Percentiles rank a stretch among this genome's conserved stretches.
These are phyloP conservation scores for Phortica magna DNA, from an alignment of 2,888 invertebrate species.

Conservation along the genomic window DNA sequence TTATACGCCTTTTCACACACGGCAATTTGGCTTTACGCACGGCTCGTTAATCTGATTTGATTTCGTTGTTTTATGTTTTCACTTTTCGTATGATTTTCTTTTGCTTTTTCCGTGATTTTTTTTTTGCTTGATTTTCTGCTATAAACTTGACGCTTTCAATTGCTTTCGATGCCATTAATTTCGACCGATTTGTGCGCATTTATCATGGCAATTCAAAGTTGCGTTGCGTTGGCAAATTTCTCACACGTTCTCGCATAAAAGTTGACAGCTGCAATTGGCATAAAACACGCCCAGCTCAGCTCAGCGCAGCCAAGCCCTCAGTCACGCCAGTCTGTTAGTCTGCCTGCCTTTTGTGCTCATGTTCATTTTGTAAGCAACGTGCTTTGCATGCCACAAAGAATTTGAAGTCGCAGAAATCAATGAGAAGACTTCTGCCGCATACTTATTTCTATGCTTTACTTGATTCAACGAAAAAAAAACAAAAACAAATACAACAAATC, in stretches of 20 bases:
- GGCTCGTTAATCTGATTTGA: conserved; percentile 18
- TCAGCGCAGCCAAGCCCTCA: no score
- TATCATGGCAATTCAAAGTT: neutral
- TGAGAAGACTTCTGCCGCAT: no score
- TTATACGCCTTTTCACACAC: neutral
- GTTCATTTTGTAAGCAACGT: conserved; percentile 21
- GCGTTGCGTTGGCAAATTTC: conserved; percentile 27
- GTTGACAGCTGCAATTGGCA: conserved; percentile 19
- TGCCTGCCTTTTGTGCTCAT: neutral
- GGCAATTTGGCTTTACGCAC: neutral
- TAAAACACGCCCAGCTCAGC: neutral
- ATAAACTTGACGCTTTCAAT: neutral
- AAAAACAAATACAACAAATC: no score
- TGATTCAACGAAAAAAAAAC: no score
- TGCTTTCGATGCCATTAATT: conserved; percentile 29
- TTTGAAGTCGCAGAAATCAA: no score
- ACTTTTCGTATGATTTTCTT: neutral
- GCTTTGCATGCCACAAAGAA: conserved; percentile 31
- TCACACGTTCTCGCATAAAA: conserved; percentile 10
- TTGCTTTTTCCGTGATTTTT: neutral
- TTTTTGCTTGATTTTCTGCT: conserved; percentile 17
- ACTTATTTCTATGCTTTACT: no score
- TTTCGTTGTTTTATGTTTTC: conserved; percentile 14
- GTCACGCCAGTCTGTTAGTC: no score
- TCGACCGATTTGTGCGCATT: conserved; percentile 20